Evolutionary conservation across 2,797 vertebrate genomes (phyloP).

Genomic region (Urocyon cinereoargenteus): DNA sequence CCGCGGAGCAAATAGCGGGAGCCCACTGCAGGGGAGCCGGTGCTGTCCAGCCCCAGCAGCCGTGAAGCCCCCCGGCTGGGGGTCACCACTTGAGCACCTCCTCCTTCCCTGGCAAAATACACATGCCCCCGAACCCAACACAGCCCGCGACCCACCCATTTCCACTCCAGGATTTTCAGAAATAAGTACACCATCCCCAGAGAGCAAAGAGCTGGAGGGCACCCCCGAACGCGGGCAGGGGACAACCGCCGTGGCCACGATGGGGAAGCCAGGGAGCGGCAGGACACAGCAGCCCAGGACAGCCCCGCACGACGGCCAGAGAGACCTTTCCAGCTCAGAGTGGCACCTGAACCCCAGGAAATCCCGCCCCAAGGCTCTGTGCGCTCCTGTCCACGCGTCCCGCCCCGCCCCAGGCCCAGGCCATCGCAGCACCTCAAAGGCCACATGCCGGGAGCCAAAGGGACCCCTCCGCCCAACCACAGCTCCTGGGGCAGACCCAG

Average conservation of each 20-base stretch:
- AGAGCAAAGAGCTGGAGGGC: too few species aligned
- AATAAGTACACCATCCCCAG: accelerated
- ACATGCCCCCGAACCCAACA: neutral
- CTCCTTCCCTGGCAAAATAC: neutral
- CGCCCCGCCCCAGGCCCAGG: neutral
- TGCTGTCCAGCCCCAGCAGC: neutral
- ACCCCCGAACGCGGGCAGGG: accelerated
- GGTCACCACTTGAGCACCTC: neutral
- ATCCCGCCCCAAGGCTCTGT: neutral
- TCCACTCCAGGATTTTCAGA: accelerated
- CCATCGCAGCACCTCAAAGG: too few species aligned
- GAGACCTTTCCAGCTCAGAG: accelerated
- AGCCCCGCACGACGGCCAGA: neutral
- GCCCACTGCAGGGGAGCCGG: too few species aligned
- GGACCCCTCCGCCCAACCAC: neutral
- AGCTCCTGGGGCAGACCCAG: neutral
- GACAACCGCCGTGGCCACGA: neutral
- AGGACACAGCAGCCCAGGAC: neutral
- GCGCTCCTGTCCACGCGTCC: accelerated
- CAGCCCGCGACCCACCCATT: neutral
- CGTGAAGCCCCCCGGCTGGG: neutral
- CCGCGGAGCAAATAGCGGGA: too few species aligned
- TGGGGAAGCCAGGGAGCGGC: neutral
- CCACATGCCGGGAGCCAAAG: neutral
- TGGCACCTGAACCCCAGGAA: neutral